A percentile compares a stretch with the other conserved stretches of the same genome.
Evolutionary conservation across 2,797 vertebrate genomes (phyloP).

Genomic region (Peromyscus melanophrys): DNA sequence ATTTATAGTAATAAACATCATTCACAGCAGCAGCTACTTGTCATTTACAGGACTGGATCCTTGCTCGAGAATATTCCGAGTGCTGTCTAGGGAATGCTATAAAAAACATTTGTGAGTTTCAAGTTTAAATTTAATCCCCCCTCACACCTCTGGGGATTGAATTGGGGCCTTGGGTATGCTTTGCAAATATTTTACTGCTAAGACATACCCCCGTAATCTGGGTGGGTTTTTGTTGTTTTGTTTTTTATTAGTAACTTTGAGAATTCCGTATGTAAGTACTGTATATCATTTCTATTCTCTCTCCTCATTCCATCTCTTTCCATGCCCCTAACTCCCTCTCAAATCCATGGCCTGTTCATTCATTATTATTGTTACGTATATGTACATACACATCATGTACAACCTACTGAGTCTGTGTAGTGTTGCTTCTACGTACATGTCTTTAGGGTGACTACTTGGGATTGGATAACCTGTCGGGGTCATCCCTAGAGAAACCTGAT

Average conservation of each 20-base stretch:
- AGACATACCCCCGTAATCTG: background rate
- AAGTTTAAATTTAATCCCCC: background rate
- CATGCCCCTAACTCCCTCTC: background rate
- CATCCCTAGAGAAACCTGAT: background rate
- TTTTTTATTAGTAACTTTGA: background rate
- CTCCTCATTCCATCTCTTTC: background rate
- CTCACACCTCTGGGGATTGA: background rate
- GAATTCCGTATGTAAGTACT: background rate
- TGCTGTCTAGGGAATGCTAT: background rate
- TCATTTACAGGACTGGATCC: background rate
- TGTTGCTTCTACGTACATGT: background rate
- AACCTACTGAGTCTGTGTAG: background rate
- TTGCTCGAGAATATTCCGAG: background rate
- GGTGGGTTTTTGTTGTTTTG: background rate
- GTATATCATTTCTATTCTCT: background rate
- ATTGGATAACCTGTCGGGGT: background rate
- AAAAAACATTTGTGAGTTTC: background rate
- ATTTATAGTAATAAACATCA: background rate
- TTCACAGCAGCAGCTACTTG: background rate
- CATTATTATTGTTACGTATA: background rate
- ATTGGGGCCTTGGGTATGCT: too few relatives aligned
- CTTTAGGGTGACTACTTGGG: background rate
- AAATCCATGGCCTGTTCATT: background rate
- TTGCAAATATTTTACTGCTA: background rate
- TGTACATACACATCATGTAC: background rate